Percentiles rank a stretch among this genome's conserved stretches.
phyloP scores from a whole-genome alignment of 2,888 invertebrate genomes.

The Villa cingulata region DNA sequence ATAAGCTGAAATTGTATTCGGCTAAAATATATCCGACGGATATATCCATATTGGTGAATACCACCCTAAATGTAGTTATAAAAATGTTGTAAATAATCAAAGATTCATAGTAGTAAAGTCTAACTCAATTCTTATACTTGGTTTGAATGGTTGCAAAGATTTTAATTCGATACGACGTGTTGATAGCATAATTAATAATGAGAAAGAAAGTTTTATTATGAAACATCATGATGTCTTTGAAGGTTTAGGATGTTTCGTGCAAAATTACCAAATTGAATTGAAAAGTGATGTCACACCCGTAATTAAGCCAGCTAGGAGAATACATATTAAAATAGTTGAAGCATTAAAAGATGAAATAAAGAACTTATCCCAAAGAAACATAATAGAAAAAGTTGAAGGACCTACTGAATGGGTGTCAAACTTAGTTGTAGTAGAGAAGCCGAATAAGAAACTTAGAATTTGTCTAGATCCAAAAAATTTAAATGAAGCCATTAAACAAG shows the following conservation, averaged over 20 bases:
- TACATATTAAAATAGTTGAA: neutral
- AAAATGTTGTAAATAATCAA: neutral
- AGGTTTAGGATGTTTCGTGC: constrained; percentile 5
- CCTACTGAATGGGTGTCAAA: constrained; percentile 10
- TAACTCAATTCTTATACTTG: neutral
- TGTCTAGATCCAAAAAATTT: constrained; percentile 11
- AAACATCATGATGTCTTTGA: constrained; percentile 7
- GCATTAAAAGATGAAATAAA: neutral
- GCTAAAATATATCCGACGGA: too few species aligned
- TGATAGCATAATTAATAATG: neutral
- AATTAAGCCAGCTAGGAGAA: constrained; percentile 3
- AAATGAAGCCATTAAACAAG: constrained; percentile 12
- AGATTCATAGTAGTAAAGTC: neutral
- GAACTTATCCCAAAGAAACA: constrained; percentile 1
- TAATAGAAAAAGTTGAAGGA: constrained; percentile 2
- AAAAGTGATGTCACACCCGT: constrained; percentile 8
- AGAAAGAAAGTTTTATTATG: neutral
- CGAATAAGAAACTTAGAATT: constrained; percentile 6
- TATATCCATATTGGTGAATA: too few species aligned
- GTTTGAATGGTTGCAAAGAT: constrained; percentile 5
- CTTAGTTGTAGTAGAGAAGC: constrained; percentile 17
- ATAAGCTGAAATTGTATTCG: too few species aligned
- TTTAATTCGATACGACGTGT: constrained; percentile 7
- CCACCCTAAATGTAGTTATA: too few species aligned
- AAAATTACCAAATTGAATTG: constrained; percentile 5